Evolutionary conservation across 1,140 invertebrate species (phyloP).

Genomic region (Drosophila setifemur): DNA sequence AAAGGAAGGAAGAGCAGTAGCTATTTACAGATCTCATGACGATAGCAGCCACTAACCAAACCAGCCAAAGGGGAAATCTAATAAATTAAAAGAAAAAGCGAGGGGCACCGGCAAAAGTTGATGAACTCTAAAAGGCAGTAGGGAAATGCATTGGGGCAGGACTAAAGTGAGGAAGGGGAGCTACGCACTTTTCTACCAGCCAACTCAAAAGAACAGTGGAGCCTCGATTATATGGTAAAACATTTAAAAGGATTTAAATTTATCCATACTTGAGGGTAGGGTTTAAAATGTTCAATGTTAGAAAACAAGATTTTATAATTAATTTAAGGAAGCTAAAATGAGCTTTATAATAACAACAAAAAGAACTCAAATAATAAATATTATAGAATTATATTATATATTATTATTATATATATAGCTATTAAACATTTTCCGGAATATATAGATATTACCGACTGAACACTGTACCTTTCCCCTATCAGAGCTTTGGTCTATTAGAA

Average conservation of each 20-base stretch:
- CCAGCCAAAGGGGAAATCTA: constrained; percentile 63
- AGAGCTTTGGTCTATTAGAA: constrained; percentile 33
- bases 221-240: too few species aligned
- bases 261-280: too few species aligned
- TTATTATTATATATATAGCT: too few species aligned
- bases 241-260: too few species aligned
- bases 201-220: background rate
- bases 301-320: too few species aligned
- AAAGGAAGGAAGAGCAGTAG: constrained; percentile 2
- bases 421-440: too few species aligned
- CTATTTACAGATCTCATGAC: constrained; percentile 71
- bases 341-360: too few species aligned
- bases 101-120: constrained; percentile 52
- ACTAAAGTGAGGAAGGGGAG: constrained; percentile 1
- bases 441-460: too few species aligned
- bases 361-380: too few species aligned
- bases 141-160: constrained; percentile 1
- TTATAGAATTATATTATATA: too few species aligned
- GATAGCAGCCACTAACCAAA: constrained; percentile 39
- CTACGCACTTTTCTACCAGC: constrained; percentile 38
- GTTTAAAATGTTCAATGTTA: too few species aligned
- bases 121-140: constrained; percentile 53
- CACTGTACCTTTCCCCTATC: background rate
- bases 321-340: too few species aligned
- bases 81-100: constrained; percentile 55